These are phyloP conservation scores for Torymus tubicola DNA, from an alignment of 2,888 invertebrate genomes.

Conservation along the genomic window DNA sequence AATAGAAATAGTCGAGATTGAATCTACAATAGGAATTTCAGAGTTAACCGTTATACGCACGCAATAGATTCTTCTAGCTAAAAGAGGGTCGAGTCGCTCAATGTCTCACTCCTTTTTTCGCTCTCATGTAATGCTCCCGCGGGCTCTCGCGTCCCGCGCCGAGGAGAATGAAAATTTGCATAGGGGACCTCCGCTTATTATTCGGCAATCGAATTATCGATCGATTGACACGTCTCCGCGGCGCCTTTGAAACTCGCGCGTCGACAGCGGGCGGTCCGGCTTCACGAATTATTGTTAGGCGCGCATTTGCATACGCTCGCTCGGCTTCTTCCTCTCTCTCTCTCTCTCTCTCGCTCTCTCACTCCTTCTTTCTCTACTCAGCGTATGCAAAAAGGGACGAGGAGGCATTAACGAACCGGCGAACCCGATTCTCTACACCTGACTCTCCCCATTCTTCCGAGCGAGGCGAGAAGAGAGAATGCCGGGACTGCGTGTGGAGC, in stretches of 20 bases:
- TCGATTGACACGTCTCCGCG: conserved; percentile 70
- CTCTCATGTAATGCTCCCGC: not conserved
- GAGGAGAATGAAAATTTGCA: conserved; percentile 68
- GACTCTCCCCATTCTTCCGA: conserved; percentile 43
- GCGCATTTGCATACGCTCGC: conserved; percentile 69
- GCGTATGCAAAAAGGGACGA: not conserved
- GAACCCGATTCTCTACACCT: conserved; percentile 51
- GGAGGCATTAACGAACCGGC: conserved; percentile 43
- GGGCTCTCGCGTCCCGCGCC: conserved; percentile 1
- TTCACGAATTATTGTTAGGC: conserved; percentile 61
- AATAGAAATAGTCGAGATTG: no score
- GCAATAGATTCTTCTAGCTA: no score
- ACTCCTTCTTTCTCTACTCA: not conserved
- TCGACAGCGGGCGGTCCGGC: conserved; percentile 62
- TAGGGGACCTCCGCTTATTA: conserved; percentile 67
- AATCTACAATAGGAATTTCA: no score
- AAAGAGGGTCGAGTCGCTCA: no score
- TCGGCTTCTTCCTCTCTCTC: conserved; percentile 14
- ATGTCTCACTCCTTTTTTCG: no score
- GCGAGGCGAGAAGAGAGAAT: conserved; percentile 13
- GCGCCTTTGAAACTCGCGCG: conserved; percentile 65
- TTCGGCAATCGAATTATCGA: conserved; percentile 72
- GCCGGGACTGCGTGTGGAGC: conserved; percentile 9
- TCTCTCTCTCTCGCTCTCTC: conserved; percentile 24
- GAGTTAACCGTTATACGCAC: no score